phyloP scores from a whole-genome alignment of 1,140 invertebrate species.

The Drosophila biarmipes region DNA sequence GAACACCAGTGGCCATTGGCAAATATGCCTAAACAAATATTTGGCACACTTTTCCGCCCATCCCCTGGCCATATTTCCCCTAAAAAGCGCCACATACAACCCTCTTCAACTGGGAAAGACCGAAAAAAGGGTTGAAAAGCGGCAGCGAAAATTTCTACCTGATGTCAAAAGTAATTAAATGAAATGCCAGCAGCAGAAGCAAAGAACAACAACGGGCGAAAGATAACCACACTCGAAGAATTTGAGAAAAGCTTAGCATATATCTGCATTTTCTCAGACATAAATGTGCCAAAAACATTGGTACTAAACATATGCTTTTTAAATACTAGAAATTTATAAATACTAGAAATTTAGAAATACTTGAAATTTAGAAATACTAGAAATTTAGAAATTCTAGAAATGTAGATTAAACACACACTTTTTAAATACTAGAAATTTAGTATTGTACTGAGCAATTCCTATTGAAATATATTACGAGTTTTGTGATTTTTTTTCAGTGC shows the following conservation, averaged over 20 bases:
- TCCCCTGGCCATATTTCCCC: background rate
- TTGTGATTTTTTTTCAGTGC: background rate
- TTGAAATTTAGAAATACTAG: no score
- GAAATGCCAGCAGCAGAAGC: constrained; percentile 69
- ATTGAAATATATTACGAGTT: background rate
- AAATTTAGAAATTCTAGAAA: no score
- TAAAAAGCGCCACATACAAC: constrained; percentile 2
- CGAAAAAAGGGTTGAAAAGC: constrained; percentile 45
- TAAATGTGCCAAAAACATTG: no score
- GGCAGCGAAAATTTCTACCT: constrained; percentile 67
- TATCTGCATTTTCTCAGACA: no score
- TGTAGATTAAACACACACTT: no score
- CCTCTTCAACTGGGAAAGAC: constrained; percentile 13
- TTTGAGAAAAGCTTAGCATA: background rate
- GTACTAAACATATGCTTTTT: no score
- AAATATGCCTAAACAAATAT: constrained; percentile 78
- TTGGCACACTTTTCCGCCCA: constrained; percentile 66
- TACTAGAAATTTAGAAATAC: no score
- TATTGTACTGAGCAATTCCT: no score
- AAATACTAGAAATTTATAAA: no score
- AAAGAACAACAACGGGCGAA: constrained; percentile 9
- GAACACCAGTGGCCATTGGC: constrained; percentile 60
- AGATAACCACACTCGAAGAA: constrained; percentile 11
- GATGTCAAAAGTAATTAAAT: constrained; percentile 80
- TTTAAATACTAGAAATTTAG: no score